phyloP scores from a whole-genome alignment of 2,888 invertebrate genomes.

The Eledone cirrhosa region DNA sequence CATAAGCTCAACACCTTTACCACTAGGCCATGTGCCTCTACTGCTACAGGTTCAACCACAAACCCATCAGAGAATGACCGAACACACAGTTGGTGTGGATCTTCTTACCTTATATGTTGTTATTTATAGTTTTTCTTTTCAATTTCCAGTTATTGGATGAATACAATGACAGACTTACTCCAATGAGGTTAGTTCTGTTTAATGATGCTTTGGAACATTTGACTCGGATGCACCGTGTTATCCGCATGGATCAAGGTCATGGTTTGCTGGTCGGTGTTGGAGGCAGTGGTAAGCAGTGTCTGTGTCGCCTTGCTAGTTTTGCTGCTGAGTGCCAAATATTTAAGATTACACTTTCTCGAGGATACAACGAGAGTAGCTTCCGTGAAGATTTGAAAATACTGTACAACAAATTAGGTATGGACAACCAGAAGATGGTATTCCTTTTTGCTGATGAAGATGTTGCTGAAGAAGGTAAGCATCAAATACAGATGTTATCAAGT shows the following conservation, averaged over 20 bases:
- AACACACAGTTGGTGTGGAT: too few relatives aligned
- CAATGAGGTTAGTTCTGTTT: slow-evolving; percentile 85
- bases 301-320: slow-evolving; percentile 82
- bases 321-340: slow-evolving; percentile 86
- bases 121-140: background rate
- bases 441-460: slow-evolving; percentile 84
- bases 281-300: slow-evolving; percentile 86
- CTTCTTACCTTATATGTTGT: too few relatives aligned
- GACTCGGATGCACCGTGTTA: slow-evolving; percentile 84
- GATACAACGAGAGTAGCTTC: slow-evolving; percentile 84
- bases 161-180: slow-evolving; percentile 78
- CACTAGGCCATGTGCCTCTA: too few relatives aligned
- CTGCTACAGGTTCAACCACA: too few relatives aligned
- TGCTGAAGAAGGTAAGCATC: slow-evolving; percentile 67
- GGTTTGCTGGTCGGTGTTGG: slow-evolving; percentile 87
- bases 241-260: slow-evolving; percentile 86
- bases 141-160: slow-evolving; percentile 73
- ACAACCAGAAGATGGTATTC: slow-evolving; percentile 82
- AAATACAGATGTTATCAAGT: too few relatives aligned
- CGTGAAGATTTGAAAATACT: slow-evolving; percentile 86
- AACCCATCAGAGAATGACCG: too few relatives aligned
- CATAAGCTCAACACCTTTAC: too few relatives aligned
- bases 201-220: slow-evolving; percentile 92
- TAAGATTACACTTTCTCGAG: slow-evolving; percentile 83
- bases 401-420: slow-evolving; percentile 80